Base-by-base conservation (phyloP, 2,888 invertebrate genomes). In the Folsomia candida region DNA sequence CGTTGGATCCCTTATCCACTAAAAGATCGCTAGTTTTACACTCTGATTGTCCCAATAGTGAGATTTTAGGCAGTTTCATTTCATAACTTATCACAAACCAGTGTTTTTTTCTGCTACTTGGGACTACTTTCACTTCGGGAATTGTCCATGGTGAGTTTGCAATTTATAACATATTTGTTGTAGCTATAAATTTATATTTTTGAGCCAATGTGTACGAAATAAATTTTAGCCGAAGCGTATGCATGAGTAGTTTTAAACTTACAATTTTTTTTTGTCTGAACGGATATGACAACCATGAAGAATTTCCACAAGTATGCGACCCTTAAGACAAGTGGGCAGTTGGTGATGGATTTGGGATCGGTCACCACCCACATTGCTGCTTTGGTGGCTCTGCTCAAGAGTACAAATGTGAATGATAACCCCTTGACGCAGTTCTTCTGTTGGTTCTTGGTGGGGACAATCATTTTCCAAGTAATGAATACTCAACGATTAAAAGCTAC, bases 271-370 rank as follows among this genome's bases (percentile, higher is more conserved):
- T 22, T n/a, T 54, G 54, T 47, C 22, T 54, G n/a, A n/a, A n/a
- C n/a, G n/a, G n/a, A n/a, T n/a, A n/a, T n/a, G 20, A 22, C 9
- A 4, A 74, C 47, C 37, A 72, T 72, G 75, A 67, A 75, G 65
- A 72, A 74, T 65, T 76, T 74, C 28, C 67, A 76, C 59, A 51
- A 66, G 18, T 76, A 76, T 51, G 76, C 76, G 14, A 68, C 64
- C 9, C 67, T 74, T 11, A 76, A 76, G 47, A 76, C 76, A 11
- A 69, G 72, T 18, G 76, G 76, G 11, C 76, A 76, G 27, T 51
- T 76, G 29, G 71, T 72, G 2, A 72, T 76, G 74, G 76, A 76
- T 59, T 54, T 76, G 25, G 76, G 76, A 24, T 72, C 76, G 25
- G 68, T 73, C 37, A 68, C 72, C 24, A 72, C 72, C n/a, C 76